Evolutionary conservation across 1,140 invertebrate species (phyloP), one percentile per base, ranked within the genome.

Genomic region (Caenorhabditis inopinata): DNA sequence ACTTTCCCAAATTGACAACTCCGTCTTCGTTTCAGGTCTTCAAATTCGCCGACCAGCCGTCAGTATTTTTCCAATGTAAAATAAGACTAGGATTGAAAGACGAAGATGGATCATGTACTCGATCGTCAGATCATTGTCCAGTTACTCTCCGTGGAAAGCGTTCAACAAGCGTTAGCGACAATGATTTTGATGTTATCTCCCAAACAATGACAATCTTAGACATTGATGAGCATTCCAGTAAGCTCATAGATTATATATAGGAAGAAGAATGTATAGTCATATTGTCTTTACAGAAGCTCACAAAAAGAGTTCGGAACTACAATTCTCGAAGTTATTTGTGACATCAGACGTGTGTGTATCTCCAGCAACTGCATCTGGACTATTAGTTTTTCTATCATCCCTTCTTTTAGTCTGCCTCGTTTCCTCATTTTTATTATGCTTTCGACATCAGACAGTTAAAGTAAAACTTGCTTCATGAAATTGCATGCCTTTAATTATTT

Each of bases 31-130:
- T 74, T 75, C 29, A 82, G 83, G 83, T 84, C 18, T 84, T 84
- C 83, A 84, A 84, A 78, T 84, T 84, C 25, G 83, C 83, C 27
- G 83, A 84, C 48, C 82, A 84, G 45, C 83, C 83, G 2, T 81
- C 82, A 29, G 74, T 84, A 3, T 84, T 84, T 46, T 84, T 84
- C 83, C 83, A 84, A 78, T 84, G 83, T 32, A 84, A 84, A 51
- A 84, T 84, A n/a, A 29, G 82, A 23, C 78, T 84, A 1, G 75
- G 76, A 5, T 29, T 84, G 14, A 84, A 84, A 58, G 58, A 68
- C 3, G 83, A 84, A 45, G 83, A 78, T 35, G 83, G 80, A 46
- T 38, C 58, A 14, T 84, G 83, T 73, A 74, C 18, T 74, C 82
- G 83, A 18, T 83, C 82, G 16, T 81, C 79, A 2, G 83, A 83